Percentiles rank a stretch among this genome's conserved stretches.
Evolutionary conservation across 92 coral and sea anemone genomes (phyloP).

Genomic region (Phenganax stokvisi): DNA sequence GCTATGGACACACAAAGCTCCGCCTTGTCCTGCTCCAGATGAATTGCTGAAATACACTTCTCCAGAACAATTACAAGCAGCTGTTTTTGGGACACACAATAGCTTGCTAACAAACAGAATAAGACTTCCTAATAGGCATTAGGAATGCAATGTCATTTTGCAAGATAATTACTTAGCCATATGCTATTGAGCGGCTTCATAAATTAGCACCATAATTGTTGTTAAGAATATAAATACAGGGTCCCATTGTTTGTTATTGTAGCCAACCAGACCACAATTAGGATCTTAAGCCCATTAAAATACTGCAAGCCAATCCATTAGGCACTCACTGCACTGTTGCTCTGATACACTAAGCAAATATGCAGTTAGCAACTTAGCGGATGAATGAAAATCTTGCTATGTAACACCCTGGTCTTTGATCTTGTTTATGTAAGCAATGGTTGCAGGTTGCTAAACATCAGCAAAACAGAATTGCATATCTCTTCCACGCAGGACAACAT

Average conservation of each 20-base stretch:
- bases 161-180: neutral
- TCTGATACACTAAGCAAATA: neutral
- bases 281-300: neutral
- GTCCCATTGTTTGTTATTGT: neutral
- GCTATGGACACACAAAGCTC: too few relatives aligned
- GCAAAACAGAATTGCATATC: neutral
- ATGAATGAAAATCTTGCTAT: too few relatives aligned
- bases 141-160: neutral
- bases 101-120: too few relatives aligned
- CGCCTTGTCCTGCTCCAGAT: too few relatives aligned
- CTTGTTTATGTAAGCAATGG: neutral
- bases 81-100: too few relatives aligned
- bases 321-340: neutral
- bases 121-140: neutral
- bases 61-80: too few relatives aligned
- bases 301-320: neutral
- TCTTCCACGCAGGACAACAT: neutral
- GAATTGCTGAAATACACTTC: too few relatives aligned
- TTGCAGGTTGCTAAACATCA: neutral
- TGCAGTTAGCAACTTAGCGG: neutral
- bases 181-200: neutral
- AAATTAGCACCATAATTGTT: neutral
- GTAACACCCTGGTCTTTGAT: neutral
- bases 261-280: neutral
- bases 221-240: neutral